Conservation (phyloP, 2,888 invertebrate species). For the Drosophila tanythrix region DNA sequence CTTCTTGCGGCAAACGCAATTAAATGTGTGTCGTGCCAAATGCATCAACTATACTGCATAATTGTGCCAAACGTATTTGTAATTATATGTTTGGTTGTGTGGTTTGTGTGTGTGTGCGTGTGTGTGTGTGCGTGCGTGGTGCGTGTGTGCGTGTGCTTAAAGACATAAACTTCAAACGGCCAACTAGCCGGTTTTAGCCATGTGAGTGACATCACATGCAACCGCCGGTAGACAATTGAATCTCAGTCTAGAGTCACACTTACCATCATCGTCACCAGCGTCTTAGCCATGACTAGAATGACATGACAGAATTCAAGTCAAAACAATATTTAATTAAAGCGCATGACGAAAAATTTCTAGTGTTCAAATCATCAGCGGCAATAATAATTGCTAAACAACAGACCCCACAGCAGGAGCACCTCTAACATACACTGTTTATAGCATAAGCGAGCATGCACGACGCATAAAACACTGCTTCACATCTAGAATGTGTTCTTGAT, state of each 20-base stretch:
- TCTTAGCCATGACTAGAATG: conserved; percentile 50
- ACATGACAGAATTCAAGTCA: conserved; percentile 66
- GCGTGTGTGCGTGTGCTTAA: conserved; percentile 36
- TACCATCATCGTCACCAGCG: conserved; percentile 4
- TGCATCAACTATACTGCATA: conserved; percentile 73
- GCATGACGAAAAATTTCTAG: conserved; percentile 66
- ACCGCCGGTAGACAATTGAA: conserved; percentile 41
- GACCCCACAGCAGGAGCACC: conserved; percentile 3
- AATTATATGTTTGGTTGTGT: conserved; percentile 52
- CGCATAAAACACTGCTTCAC: neutral
- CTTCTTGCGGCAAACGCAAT: conserved; percentile 78
- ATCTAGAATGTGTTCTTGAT: neutral
- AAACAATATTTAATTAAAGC: conserved; percentile 78
- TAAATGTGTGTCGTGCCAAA: conserved; percentile 69
- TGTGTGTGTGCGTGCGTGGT: conserved; percentile 7
- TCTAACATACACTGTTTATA: neutral
- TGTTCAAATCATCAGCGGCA: conserved; percentile 15
- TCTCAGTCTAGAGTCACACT: conserved; percentile 16
- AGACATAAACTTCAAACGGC: conserved; percentile 69
- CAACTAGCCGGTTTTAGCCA: conserved; percentile 61
- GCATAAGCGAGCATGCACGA: neutral
- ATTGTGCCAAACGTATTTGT: conserved; percentile 82
- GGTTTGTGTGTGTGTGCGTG: conserved; percentile 26
- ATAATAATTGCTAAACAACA: conserved; percentile 8
- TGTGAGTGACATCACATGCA: conserved; percentile 75